A percentile compares a stretch with the other conserved stretches of the same genome.
phyloP scores from a whole-genome alignment of 2,113 vertebrate genomes.

The Redunca redunca region DNA sequence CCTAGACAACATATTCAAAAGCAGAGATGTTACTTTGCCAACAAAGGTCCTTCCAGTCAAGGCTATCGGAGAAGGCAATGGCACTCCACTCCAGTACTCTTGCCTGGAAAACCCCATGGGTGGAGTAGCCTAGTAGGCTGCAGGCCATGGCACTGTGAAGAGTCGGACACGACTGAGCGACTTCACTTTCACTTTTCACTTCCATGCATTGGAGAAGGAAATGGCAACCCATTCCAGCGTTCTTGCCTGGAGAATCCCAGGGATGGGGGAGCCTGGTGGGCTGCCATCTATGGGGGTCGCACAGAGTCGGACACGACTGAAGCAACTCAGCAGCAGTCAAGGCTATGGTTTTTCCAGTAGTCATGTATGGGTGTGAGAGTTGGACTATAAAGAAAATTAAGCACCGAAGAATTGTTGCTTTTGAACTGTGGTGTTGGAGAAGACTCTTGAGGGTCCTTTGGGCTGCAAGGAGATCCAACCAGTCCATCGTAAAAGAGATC shows the following conservation, averaged over 20 bases:
- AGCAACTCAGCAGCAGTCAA: neutral
- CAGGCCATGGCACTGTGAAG: no score
- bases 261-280: no score
- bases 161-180: no score
- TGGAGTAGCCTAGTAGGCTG: no score
- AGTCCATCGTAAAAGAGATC: neutral
- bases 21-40: neutral
- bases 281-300: no score
- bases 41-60: neutral
- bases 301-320: no score
- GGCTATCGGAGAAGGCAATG: neutral
- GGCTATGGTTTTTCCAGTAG: neutral
- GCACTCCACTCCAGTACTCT: no score
- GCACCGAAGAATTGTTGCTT: accelerated
- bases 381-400: neutral
- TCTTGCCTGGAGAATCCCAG: no score
- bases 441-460: neutral
- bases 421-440: neutral
- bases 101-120: no score
- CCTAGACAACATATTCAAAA: neutral
- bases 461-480: neutral
- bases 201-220: no score
- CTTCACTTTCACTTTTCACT: no score
- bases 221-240: no score
- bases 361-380: neutral